Evolutionary conservation across 2,888 invertebrate genomes (phyloP).

Genomic region (Adelphocoris suturalis): DNA sequence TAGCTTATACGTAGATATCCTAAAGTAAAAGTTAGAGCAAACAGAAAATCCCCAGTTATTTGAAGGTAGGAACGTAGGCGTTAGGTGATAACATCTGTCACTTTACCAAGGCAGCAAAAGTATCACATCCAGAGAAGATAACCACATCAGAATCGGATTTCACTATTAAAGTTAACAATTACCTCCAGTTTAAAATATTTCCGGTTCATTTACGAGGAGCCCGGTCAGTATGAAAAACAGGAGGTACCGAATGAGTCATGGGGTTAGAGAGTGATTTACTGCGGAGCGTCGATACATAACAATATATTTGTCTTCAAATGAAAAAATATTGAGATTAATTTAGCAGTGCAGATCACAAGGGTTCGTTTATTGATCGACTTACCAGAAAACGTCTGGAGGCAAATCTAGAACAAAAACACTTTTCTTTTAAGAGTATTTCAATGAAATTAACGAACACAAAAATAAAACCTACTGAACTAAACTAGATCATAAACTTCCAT

Average conservation of each 20-base stretch:
- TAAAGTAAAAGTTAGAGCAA: too few relatives aligned
- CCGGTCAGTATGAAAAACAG: neutral
- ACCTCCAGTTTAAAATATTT: neutral
- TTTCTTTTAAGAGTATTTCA: neutral
- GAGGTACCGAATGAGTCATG: constrained; percentile 29
- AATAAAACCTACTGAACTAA: constrained; percentile 47
- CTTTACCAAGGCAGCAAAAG: neutral
- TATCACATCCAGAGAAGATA: neutral
- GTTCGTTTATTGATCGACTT: neutral
- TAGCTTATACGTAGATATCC: too few relatives aligned
- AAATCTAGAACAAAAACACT: neutral
- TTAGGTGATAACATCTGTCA: constrained; percentile 22
- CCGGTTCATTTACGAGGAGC: neutral
- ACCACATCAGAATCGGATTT: neutral
- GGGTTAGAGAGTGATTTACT: neutral
- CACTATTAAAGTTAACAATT: neutral
- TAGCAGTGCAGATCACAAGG: neutral
- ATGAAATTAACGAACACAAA: neutral
- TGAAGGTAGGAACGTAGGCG: too few relatives aligned
- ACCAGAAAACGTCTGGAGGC: neutral
- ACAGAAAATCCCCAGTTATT: too few relatives aligned
- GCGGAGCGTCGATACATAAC: constrained; percentile 37
- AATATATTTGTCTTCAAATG: neutral
- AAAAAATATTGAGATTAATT: neutral
- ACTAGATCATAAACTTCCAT: constrained; percentile 57